Evolutionary conservation across 2,113 vertebrate genomes (phyloP).

Genomic region (Scalopus aquaticus): DNA sequence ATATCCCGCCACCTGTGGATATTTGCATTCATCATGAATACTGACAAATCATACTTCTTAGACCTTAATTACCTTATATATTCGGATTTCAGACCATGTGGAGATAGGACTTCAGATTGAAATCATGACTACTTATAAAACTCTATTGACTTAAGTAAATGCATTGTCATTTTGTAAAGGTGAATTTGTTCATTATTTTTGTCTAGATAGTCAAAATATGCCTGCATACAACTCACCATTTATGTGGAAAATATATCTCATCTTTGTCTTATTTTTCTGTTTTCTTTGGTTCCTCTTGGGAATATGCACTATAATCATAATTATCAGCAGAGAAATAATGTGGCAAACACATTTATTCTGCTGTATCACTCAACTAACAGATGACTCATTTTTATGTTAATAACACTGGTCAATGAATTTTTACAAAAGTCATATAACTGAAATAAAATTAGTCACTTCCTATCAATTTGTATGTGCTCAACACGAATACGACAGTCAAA

Average conservation of each 20-base stretch:
- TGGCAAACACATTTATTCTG: background rate
- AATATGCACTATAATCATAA: background rate
- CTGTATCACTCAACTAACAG: background rate
- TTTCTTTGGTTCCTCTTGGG: background rate
- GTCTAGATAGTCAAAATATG: background rate
- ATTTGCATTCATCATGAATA: background rate
- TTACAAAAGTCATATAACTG: no score
- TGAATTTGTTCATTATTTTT: background rate
- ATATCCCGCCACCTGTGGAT: background rate
- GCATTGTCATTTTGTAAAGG: background rate
- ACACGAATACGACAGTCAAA: no score
- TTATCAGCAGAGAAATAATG: background rate
- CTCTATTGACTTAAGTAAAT: background rate
- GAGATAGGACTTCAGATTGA: background rate
- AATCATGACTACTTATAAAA: background rate
- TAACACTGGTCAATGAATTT: no score
- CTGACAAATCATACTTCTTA: background rate
- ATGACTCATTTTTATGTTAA: background rate
- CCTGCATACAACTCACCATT: accelerated
- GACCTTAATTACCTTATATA: background rate
- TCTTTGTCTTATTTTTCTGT: background rate
- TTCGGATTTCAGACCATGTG: background rate
- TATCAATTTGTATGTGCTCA: no score
- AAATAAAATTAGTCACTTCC: no score
- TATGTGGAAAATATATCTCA: background rate